A percentile compares a stretch with the other conserved stretches of the same genome.
phyloP scores from a whole-genome alignment of 2,888 invertebrate genomes.

The Drosophila mulleri region DNA sequence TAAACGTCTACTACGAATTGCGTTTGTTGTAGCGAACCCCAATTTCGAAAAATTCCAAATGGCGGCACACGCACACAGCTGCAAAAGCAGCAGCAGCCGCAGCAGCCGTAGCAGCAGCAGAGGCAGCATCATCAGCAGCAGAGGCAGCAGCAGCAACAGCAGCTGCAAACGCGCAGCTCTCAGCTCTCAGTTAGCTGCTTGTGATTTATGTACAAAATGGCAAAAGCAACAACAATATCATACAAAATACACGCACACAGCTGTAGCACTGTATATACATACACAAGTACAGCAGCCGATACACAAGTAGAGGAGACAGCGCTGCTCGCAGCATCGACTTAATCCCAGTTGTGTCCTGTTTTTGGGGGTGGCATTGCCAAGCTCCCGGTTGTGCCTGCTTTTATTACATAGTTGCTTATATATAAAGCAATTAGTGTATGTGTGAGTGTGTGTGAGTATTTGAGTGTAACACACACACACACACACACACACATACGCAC shows the following conservation, averaged over 20 bases:
- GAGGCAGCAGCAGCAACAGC: conserved; percentile 53
- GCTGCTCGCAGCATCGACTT: conserved; percentile 66
- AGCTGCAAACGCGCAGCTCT: conserved; percentile 45
- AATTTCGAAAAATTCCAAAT: conserved; percentile 84
- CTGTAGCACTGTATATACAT: not conserved
- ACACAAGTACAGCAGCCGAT: conserved; percentile 40
- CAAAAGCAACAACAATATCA: conserved; percentile 68
- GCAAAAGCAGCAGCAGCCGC: conserved; percentile 35
- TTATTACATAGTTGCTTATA: conserved; percentile 74
- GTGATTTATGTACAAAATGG: conserved; percentile 79
- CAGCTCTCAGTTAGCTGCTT: conserved; percentile 58
- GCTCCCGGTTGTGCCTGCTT: conserved; percentile 41
- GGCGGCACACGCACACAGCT: conserved; percentile 75
- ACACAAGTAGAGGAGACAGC: conserved; percentile 31
- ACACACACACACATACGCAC: conserved; percentile 7
- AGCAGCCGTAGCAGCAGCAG: conserved; percentile 3
- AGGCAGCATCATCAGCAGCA: conserved; percentile 36
- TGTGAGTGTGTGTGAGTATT: conserved; percentile 1
- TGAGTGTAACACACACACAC: too few relatives aligned
- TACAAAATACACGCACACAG: conserved; percentile 47
- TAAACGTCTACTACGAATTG: conserved; percentile 86
- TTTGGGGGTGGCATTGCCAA: conserved; percentile 61
- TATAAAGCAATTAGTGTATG: conserved; percentile 25
- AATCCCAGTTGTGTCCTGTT: conserved; percentile 75
- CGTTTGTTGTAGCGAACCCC: conserved; percentile 85